Percentiles rank a stretch among this genome's conserved stretches.
Evolutionary conservation across 1,140 invertebrate species (phyloP).

Genomic region (Drosophila elegans): DNA sequence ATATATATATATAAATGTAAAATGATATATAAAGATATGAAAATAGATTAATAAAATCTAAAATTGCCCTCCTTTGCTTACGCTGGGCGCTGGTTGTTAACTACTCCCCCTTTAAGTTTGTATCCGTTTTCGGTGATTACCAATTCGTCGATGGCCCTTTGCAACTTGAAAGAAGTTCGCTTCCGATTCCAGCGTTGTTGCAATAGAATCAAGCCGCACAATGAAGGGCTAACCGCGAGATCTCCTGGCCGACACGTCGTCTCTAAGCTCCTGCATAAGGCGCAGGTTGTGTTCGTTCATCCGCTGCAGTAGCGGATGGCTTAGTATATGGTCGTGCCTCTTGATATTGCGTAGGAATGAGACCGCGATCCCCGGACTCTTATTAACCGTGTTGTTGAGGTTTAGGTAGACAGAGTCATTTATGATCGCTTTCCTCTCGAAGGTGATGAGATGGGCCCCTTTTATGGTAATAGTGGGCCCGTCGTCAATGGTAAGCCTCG

Average conservation of each 20-base stretch:
- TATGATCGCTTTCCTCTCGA: slow-evolving; percentile 6
- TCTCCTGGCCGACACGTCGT: slow-evolving; percentile 1
- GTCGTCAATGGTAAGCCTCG: not conserved
- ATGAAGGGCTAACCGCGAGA: not conserved
- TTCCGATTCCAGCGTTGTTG: slow-evolving; percentile 1
- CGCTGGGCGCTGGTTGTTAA: slow-evolving; percentile 6
- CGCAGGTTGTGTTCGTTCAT: slow-evolving; percentile 14
- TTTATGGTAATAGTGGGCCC: not conserved
- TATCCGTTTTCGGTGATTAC: not conserved
- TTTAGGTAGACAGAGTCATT: slow-evolving; percentile 11
- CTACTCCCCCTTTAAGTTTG: slow-evolving; percentile 9
- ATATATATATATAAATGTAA: not conserved
- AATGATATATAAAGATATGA: not conserved
- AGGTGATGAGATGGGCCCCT: not conserved
- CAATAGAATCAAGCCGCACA: not conserved
- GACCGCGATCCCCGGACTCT: not conserved
- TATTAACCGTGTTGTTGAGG: not conserved
- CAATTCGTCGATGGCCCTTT: slow-evolving; percentile 4
- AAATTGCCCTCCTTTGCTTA: not conserved
- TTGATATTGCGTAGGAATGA: not conserved
- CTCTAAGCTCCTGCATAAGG: slow-evolving; percentile 8
- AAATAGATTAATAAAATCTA: not conserved
- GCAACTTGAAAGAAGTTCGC: not conserved
- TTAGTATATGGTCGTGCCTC: not conserved
- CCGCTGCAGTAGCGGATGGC: slow-evolving; percentile 9